Percentiles rank a stretch among this genome's conserved stretches.
phyloP scores from a whole-genome alignment of 2,888 invertebrate species.

The Griposia aprilina region DNA sequence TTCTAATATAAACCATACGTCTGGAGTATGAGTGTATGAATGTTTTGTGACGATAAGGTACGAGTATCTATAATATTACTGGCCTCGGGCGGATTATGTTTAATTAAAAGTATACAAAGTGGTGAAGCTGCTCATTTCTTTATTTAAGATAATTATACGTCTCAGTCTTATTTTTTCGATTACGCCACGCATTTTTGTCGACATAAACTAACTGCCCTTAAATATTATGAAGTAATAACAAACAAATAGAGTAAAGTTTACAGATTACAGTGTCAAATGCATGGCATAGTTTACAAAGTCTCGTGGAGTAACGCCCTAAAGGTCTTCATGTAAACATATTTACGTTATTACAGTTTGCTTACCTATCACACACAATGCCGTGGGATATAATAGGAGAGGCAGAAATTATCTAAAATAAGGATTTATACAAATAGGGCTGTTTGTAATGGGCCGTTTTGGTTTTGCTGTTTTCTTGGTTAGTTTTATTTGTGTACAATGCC shows the following conservation, averaged over 20 bases:
- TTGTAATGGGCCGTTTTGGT: background rate
- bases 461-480: background rate
- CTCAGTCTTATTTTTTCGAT: background rate
- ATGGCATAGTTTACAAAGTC: slow-evolving; percentile 44
- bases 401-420: slow-evolving; percentile 43
- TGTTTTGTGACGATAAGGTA: background rate
- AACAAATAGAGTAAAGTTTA: slow-evolving; percentile 14
- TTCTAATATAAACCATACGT: too few relatives aligned
- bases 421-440: slow-evolving; percentile 27
- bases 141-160: background rate
- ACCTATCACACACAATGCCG: slow-evolving; percentile 50
- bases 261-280: slow-evolving; percentile 26
- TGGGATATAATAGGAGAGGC: slow-evolving; percentile 33
- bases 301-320: slow-evolving; percentile 23
- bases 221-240: slow-evolving; percentile 15
- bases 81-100: too few relatives aligned
- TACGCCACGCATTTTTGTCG: background rate
- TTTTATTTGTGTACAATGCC: background rate
- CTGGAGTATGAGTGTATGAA: background rate
- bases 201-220: background rate
- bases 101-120: background rate
- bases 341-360: slow-evolving; percentile 42
- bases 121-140: background rate
- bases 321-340: slow-evolving; percentile 51
- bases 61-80: background rate